Conservation (phyloP, 2,888 invertebrate genomes). For the Nowickia ferox region DNA sequence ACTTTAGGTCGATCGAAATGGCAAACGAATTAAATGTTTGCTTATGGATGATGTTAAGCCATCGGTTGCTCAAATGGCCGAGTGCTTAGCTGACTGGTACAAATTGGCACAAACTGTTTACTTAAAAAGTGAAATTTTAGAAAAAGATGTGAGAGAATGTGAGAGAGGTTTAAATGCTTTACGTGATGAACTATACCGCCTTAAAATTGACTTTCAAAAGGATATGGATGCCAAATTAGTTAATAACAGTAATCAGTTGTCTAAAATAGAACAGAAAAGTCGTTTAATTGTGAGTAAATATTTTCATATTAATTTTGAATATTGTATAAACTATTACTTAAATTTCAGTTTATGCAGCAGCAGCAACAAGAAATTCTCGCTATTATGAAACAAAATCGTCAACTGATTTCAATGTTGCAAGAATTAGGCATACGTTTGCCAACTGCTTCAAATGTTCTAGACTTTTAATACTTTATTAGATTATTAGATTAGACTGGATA, state of each 20-base stretch:
- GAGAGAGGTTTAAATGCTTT: constrained; percentile 79
- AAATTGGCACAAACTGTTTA: constrained; percentile 94
- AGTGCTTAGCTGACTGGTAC: constrained; percentile 93
- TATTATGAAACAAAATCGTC: constrained; percentile 80
- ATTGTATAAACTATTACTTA: not conserved
- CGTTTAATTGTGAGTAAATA: constrained; percentile 75
- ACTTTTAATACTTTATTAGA: constrained; percentile 43
- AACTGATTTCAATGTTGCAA: constrained; percentile 78
- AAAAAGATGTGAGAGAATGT: constrained; percentile 84
- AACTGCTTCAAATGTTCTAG: constrained; percentile 41
- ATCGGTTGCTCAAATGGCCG: constrained; percentile 89
- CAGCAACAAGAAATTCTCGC: constrained; percentile 79
- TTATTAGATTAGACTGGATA: not conserved
- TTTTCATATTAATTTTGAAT: not conserved
- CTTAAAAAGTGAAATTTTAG: constrained; percentile 91
- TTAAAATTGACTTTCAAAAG: constrained; percentile 79
- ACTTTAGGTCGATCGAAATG: constrained; percentile 89
- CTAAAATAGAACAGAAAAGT: constrained; percentile 80
- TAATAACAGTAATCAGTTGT: constrained; percentile 79
- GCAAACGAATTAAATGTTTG: constrained; percentile 88
- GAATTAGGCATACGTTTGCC: constrained; percentile 73
- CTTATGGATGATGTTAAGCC: constrained; percentile 89
- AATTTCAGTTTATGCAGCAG: constrained; percentile 79
- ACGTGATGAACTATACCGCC: constrained; percentile 80
- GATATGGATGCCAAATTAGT: constrained; percentile 78